Evolutionary conservation across 1,140 invertebrate genomes (phyloP).

Genomic region (Campoletis sonorensis): DNA sequence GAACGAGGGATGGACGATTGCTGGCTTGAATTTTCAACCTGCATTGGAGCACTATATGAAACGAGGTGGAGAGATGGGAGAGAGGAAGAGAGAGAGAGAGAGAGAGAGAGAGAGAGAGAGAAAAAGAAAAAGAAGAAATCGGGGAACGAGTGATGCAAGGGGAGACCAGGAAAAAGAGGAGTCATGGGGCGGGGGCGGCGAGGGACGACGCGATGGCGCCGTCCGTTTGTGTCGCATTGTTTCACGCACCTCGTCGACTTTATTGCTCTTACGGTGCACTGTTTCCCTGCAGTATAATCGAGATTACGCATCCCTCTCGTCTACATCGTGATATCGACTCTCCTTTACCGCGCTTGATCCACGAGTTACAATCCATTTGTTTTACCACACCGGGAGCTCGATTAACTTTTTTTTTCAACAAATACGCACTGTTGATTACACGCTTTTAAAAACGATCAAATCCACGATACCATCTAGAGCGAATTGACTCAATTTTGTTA

Average conservation of each 20-base stretch:
- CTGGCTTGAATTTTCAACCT: constrained; percentile 38
- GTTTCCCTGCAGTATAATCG: constrained; percentile 12
- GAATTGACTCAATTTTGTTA: too few relatives aligned
- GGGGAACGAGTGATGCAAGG: neutral
- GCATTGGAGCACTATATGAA: neutral
- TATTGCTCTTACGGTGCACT: neutral
- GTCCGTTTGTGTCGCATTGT: constrained; percentile 62
- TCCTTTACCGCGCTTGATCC: neutral
- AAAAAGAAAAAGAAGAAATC: constrained; percentile 6
- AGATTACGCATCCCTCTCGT: constrained; percentile 54
- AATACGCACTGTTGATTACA: too few relatives aligned
- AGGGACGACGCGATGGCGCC: constrained; percentile 53
- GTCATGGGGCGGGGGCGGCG: neutral
- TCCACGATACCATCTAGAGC: too few relatives aligned
- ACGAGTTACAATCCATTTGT: neutral
- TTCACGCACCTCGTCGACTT: constrained; percentile 55
- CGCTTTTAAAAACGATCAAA: too few relatives aligned
- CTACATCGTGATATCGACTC: constrained; percentile 1
- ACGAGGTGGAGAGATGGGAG: neutral
- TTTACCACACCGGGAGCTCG: too few relatives aligned
- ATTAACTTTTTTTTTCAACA: too few relatives aligned
- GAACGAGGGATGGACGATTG: constrained; percentile 3
- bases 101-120: neutral
- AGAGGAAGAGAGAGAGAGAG: too few relatives aligned
- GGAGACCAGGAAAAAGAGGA: neutral